Evolutionary conservation across 2,888 invertebrate genomes (phyloP), one percentile per base, ranked within the genome.

Genomic region (Venustoraphidia nigricollis): DNA sequence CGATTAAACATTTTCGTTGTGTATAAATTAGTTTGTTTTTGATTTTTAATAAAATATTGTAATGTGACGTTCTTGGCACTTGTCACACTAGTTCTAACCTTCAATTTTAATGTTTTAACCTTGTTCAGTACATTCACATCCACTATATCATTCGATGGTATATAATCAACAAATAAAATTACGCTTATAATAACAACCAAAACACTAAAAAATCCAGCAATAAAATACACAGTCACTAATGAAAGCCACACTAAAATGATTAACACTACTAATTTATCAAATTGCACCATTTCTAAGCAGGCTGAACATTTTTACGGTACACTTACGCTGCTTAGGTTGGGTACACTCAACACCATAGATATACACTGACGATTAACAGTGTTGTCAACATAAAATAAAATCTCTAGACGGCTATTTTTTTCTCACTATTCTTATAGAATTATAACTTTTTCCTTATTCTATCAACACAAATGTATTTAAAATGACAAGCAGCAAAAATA

Each of bases 211-310:
- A 46, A 13, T 10, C 35, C 34, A 13, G 41, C 34, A 41, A 14
- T 34, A 40, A 34, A 39, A 40, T 46, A 46, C 8, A 46, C 34
- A 46, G 41, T 46, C 10, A 46, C 9, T 27, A 41, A 41, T 36
- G 41, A 35, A 46, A 46, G 34, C 40, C 27, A 36, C 17, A 46
- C 17, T 34, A 36, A 34, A 41, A 46, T 34, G 17, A 46, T 36
- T 36, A 46, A 41, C 41, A 46, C 27, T 41, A 46, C 14, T 45
- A 17, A 37, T 41, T 46, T 46, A 36, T 46, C 46, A 17, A 34
- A n/a, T 34, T 34, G 17, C 40, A 46, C 41, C 41, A 46, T 46
- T 46, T 46, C 46, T 41, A 41, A 11, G 44, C 36, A 36, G 35
- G 17, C 35, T 17, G 36, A 44, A 27, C 27, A 27, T 27, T 27